Percentiles rank a stretch among this genome's conserved stretches.
These are phyloP conservation scores for Coboldia fuscipes DNA, from an alignment of 1,140 invertebrate species.

Conservation along the genomic window DNA sequence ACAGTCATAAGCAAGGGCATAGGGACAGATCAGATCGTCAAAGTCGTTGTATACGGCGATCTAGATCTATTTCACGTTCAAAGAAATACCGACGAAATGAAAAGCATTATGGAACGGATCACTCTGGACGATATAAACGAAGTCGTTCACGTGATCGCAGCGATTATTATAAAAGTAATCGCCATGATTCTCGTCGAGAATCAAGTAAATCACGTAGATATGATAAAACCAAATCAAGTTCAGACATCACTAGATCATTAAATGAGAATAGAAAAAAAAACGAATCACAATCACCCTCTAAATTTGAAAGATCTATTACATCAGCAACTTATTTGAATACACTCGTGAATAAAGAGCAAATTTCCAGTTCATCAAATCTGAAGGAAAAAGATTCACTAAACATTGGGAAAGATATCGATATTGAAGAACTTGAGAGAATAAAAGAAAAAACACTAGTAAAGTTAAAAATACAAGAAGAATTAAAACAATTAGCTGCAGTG, in stretches of 20 bases:
- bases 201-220: constrained; percentile 4
- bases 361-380: constrained; percentile 6
- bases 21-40: background rate
- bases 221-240: constrained; percentile 9
- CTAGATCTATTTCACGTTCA: background rate
- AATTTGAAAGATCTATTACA: too few species aligned
- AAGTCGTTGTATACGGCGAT: background rate
- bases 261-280: constrained; percentile 6
- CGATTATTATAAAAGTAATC: constrained; percentile 1
- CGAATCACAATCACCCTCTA: constrained; percentile 6
- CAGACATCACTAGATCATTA: constrained; percentile 4
- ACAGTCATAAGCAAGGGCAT: background rate
- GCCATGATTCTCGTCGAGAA: constrained; percentile 1
- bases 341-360: too few species aligned
- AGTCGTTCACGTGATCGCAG: constrained; percentile 9
- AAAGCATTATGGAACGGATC: background rate
- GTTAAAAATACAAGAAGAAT: constrained; percentile 13
- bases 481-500: constrained; percentile 2
- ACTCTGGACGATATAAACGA: constrained; percentile 9
- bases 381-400: constrained; percentile 5
- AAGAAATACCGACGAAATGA: background rate
- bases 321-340: too few species aligned
- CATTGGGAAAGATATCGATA: constrained; percentile 9
- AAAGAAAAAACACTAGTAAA: constrained; percentile 17
- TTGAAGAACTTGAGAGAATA: constrained; percentile 16